These are phyloP conservation scores for Dendrolimus pini DNA, from an alignment of 2,888 invertebrate species.

Conservation along the genomic window DNA sequence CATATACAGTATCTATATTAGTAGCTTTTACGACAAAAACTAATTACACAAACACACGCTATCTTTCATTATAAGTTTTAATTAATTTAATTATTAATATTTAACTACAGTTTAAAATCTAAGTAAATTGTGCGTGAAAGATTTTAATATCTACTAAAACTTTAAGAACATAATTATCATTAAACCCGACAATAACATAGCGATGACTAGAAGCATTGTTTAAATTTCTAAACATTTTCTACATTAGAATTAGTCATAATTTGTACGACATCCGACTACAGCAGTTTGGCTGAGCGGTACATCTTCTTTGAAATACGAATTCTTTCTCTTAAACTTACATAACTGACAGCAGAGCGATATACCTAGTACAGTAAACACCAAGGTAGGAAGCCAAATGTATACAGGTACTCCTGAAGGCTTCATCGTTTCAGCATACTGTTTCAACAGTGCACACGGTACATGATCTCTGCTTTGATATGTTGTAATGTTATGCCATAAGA, in stretches of 20 bases:
- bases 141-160: not conserved
- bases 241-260: constrained; percentile 14
- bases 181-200: not conserved
- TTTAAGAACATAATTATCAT: not conserved
- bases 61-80: too few species aligned
- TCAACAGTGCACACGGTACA: constrained; percentile 52
- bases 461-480: constrained; percentile 34
- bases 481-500: constrained; percentile 58
- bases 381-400: constrained; percentile 56
- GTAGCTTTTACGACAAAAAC: too few species aligned
- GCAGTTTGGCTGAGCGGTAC: constrained; percentile 38
- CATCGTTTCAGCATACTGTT: constrained; percentile 55
- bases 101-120: too few species aligned
- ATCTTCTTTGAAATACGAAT: constrained; percentile 29
- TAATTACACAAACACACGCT: too few species aligned
- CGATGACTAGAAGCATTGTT: not conserved
- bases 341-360: constrained; percentile 45
- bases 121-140: not conserved
- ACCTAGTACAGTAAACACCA: constrained; percentile 37
- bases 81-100: too few species aligned
- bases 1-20: too few species aligned
- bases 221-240: not conserved
- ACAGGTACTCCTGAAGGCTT: constrained; percentile 49
- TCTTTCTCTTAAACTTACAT: constrained; percentile 38
- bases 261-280: constrained; percentile 40